A percentile compares a stretch with the other conserved stretches of the same genome.
These are phyloP conservation scores for Atlantisia rogersi DNA, from an alignment of 2,113 vertebrate species.

Conservation along the genomic window DNA sequence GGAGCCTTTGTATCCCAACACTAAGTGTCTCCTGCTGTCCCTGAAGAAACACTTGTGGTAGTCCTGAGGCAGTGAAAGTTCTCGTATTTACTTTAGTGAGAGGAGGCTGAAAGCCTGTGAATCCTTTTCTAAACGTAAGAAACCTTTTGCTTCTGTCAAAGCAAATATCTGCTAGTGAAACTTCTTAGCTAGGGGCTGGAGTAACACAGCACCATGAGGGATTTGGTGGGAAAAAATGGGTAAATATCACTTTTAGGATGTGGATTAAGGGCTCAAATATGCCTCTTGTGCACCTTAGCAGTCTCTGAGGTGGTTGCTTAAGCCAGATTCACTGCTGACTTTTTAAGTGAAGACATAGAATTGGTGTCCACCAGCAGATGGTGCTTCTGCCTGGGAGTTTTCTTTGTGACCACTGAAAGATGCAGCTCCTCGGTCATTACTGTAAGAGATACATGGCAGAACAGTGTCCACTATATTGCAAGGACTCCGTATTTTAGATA, in stretches of 20 bases:
- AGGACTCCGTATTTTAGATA: neutral
- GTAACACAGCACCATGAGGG: neutral
- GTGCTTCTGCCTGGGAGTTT: constrained; percentile 2
- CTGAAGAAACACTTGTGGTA: neutral
- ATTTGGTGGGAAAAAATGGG: neutral
- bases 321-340: neutral
- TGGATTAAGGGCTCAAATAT: neutral
- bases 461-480: neutral
- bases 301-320: neutral
- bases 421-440: neutral
- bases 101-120: neutral
- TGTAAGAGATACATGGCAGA: neutral
- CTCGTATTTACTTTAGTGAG: neutral
- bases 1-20: neutral
- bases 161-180: neutral
- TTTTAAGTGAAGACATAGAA: neutral
- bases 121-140: neutral
- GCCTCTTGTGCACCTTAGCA: neutral
- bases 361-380: constrained; percentile 1
- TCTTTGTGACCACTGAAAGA: neutral
- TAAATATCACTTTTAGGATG: neutral
- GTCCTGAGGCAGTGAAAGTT: neutral
- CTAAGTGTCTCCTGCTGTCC: neutral
- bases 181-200: neutral
- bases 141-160: neutral